phyloP scores from a whole-genome alignment of 2,888 invertebrate genomes.

The Perizoma flavofasciatum region DNA sequence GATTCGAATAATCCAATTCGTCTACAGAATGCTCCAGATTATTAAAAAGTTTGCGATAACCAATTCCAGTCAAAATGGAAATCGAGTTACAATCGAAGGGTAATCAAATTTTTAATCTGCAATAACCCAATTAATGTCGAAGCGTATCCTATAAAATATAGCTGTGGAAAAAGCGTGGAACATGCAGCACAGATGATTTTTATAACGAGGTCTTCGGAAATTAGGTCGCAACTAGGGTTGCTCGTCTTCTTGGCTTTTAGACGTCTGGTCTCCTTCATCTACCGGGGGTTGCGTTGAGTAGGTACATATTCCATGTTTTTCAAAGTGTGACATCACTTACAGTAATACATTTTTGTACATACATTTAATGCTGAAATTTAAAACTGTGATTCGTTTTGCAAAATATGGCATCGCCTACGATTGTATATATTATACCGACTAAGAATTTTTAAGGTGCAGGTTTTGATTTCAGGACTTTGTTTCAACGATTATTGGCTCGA shows the following conservation, averaged over 20 bases:
- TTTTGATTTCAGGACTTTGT: too few relatives aligned
- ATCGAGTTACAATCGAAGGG: slow-evolving; percentile 43
- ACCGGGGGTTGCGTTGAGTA: too few relatives aligned
- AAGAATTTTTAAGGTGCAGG: too few relatives aligned
- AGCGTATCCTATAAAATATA: slow-evolving; percentile 36
- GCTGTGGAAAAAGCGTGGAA: slow-evolving; percentile 26
- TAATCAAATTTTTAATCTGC: slow-evolving; percentile 46
- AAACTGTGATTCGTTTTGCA: too few relatives aligned
- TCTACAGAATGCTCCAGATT: slow-evolving; percentile 32
- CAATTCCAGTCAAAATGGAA: slow-evolving; percentile 41
- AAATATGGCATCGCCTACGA: too few relatives aligned
- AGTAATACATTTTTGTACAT: too few relatives aligned
- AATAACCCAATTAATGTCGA: slow-evolving; percentile 41
- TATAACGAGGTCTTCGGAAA: slow-evolving; percentile 43
- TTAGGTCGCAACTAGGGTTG: slow-evolving; percentile 41
- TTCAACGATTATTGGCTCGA: too few relatives aligned
- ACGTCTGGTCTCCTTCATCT: slow-evolving; percentile 3
- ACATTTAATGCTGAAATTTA: too few relatives aligned
- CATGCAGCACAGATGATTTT: slow-evolving; percentile 39
- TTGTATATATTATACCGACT: too few relatives aligned
- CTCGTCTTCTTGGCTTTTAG: slow-evolving; percentile 25
- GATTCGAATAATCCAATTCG: slow-evolving; percentile 28
- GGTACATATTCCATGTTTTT: too few relatives aligned
- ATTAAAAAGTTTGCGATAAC: slow-evolving; percentile 42
- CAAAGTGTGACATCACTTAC: too few relatives aligned